Base-by-base conservation (phyloP, 2,113 vertebrate species). In the Melanotaenia duboulayi region DNA sequence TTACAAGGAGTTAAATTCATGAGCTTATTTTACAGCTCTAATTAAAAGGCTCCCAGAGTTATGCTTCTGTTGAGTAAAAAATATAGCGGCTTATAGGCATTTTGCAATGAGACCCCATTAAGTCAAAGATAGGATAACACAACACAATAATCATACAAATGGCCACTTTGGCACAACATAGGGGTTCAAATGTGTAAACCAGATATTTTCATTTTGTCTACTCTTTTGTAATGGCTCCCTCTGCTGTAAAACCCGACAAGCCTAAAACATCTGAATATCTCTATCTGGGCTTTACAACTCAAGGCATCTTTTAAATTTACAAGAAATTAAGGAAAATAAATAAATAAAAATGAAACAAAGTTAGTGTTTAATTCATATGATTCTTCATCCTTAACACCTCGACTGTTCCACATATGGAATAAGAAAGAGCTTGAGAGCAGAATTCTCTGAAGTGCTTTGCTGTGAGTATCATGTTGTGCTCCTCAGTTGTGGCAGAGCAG, bases 401-500 rank as follows among this genome's bases (percentile, higher is more conserved):
- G 4, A 23, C 52, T 44, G 44, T 22, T 28, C 32, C 35, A 28
- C 20, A 40, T 1, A 9, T 56, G 16, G 42, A 48, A 17, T 7
- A 14, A 24, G 13, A 19, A 51, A 20, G 12, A 37, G 28, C 10
- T 16, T 25, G 16, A 24, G 1, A 54, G 7, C 7, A 2, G 25
- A 23, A 9, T 16, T 25, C 7, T 17, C 35, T 42, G 5, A 4
- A 40, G 8, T 4, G 4, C 11, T 65, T 9, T 2, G 20, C 20
- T 39, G 13, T 4, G 25, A 61, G 40, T 7, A 24, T 79, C 12
- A 83, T 9, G 13, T 20, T 4, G 8, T 7, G 2, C 9, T 11
- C 42, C 22, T 87, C 25, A 91, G 81, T 12, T 78, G 66, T 55
- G 80, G 11, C 0, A 93, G 44, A 2, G 44, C 44, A n/a, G 60